These are phyloP conservation scores for Perizoma flavofasciatum DNA, from an alignment of 2,888 invertebrate genomes.

Conservation along the genomic window DNA sequence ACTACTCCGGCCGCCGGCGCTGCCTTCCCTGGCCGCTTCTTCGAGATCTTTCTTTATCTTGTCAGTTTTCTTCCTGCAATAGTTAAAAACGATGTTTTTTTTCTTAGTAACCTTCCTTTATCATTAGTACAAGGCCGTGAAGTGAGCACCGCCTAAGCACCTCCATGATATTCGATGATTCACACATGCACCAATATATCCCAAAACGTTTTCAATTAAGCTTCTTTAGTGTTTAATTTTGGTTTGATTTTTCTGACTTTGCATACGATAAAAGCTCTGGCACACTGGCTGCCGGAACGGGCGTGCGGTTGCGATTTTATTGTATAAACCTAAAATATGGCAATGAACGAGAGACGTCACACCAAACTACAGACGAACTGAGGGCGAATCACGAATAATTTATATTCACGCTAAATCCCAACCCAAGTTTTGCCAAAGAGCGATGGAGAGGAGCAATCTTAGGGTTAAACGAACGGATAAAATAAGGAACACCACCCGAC, in stretches of 20 bases:
- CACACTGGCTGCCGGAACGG: too few species aligned
- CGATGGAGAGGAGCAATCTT: too few species aligned
- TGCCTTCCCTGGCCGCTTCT: slow-evolving; percentile 92
- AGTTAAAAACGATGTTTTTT: slow-evolving; percentile 13
- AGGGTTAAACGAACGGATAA: too few species aligned
- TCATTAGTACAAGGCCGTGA: slow-evolving; percentile 21
- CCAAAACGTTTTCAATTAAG: slow-evolving; percentile 1
- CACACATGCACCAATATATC: slow-evolving; percentile 21
- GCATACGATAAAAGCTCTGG: too few species aligned
- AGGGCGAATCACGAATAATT: too few species aligned
- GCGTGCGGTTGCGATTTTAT: not conserved
- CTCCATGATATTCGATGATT: slow-evolving; percentile 15
- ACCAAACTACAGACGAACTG: too few species aligned
- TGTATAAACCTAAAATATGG: too few species aligned
- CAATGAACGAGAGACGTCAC: too few species aligned
- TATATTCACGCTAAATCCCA: too few species aligned
- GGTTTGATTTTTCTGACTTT: not conserved
- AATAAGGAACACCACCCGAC: too few species aligned
- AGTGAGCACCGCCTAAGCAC: slow-evolving; percentile 22
- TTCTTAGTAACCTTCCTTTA: not conserved
- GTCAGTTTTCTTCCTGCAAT: slow-evolving; percentile 92
- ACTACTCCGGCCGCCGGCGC: slow-evolving; percentile 70
- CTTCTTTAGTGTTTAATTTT: too few species aligned
- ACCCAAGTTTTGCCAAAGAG: too few species aligned
- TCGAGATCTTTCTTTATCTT: slow-evolving; percentile 95